Evolutionary conservation across 2,113 vertebrate species (phyloP).

Genomic region (Serilophus lunatus): DNA sequence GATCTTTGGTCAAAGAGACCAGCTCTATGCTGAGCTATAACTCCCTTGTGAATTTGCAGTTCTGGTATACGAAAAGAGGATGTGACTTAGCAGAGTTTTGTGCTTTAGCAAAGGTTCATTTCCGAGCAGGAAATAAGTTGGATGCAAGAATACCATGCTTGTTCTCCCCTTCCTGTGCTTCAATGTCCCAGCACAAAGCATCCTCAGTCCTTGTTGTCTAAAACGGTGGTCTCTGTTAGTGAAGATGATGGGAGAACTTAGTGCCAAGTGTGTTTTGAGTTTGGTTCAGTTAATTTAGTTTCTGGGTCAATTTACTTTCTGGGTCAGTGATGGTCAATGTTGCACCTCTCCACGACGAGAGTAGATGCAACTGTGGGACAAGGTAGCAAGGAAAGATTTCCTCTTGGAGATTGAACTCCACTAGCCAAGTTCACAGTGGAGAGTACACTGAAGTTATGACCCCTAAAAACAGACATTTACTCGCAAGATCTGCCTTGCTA

Average conservation of each 20-base stretch:
- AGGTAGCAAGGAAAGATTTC: background rate
- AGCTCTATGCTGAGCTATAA: accelerated
- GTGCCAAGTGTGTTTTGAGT: background rate
- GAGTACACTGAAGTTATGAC: background rate
- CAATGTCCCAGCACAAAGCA: accelerated
- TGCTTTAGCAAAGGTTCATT: background rate
- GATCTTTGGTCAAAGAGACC: background rate
- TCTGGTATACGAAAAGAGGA: background rate
- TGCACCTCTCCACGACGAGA: accelerated
- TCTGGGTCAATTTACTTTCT: background rate
- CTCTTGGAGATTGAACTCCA: background rate
- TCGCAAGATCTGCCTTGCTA: background rate
- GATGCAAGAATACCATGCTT: background rate
- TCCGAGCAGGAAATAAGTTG: background rate
- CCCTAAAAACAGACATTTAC: background rate
- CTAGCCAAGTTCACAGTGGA: background rate
- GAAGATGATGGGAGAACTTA: background rate
- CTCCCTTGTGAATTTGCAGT: background rate
- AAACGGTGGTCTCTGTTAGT: background rate
- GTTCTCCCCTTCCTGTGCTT: background rate
- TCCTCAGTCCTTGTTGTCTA: background rate
- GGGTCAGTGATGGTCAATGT: background rate
- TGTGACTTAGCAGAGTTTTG: accelerated
- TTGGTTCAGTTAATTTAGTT: background rate
- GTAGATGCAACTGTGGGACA: accelerated